These are phyloP conservation scores for Oeneis ivallda DNA, from an alignment of 2,888 invertebrate genomes.

Conservation along the genomic window DNA sequence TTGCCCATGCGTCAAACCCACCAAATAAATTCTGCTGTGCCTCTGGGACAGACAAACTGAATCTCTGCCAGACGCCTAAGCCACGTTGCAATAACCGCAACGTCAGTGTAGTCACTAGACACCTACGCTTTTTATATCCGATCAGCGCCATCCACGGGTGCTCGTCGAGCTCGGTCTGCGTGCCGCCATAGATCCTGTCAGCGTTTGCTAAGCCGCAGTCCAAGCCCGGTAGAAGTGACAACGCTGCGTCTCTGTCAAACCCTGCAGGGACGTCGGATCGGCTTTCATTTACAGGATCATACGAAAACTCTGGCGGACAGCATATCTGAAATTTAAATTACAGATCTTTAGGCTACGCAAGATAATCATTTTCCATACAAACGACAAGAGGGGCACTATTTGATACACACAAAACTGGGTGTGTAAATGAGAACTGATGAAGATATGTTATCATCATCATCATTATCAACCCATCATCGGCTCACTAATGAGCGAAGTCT, in stretches of 20 bases:
- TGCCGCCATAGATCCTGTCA: constrained; percentile 84
- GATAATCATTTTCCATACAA: too few relatives aligned
- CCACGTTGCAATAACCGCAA: too few relatives aligned
- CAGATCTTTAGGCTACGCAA: neutral
- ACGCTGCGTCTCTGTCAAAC: neutral
- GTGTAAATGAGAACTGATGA: neutral
- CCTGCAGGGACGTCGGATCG: neutral
- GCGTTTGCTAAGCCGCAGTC: constrained; percentile 37
- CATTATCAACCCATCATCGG: too few relatives aligned
- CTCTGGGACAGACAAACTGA: too few relatives aligned
- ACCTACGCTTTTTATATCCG: constrained; percentile 64
- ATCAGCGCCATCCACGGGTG: constrained; percentile 88
- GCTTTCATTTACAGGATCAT: neutral
- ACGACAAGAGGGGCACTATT: too few relatives aligned
- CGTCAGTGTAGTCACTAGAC: neutral
- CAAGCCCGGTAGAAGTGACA: neutral
- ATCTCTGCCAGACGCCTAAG: too few relatives aligned
- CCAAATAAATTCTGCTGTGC: too few relatives aligned
- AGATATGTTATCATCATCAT: too few relatives aligned
- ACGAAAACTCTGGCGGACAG: neutral
- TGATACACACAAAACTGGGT: too few relatives aligned
- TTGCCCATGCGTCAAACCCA: too few relatives aligned
- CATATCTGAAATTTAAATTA: neutral
- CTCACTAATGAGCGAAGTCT: too few relatives aligned
- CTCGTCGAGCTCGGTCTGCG: constrained; percentile 82